phyloP scores from a whole-genome alignment of 2,888 invertebrate genomes.

The Drepanosiphum platanoidis region DNA sequence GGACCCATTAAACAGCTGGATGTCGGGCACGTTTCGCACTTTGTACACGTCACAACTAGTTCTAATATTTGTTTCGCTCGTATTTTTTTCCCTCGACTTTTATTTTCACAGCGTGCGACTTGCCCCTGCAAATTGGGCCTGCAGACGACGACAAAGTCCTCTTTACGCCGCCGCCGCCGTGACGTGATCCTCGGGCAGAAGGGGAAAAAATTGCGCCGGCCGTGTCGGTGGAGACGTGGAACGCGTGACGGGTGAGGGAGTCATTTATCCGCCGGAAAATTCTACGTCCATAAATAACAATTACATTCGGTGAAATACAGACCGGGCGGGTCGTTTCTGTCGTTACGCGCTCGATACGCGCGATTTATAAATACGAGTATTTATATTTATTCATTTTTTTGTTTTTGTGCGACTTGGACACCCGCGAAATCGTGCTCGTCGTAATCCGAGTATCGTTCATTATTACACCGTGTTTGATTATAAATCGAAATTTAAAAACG shows the following conservation, averaged over 20 bases:
- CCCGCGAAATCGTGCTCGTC: too few relatives aligned
- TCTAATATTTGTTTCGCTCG: slow-evolving; percentile 40
- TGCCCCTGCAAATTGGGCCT: slow-evolving; percentile 17
- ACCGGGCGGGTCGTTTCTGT: neutral
- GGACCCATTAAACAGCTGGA: slow-evolving; percentile 49
- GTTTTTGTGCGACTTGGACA: too few relatives aligned
- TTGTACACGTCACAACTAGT: slow-evolving; percentile 51
- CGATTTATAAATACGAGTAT: too few relatives aligned
- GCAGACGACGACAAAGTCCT: slow-evolving; percentile 15
- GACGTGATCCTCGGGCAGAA: neutral
- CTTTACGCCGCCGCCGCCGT: neutral
- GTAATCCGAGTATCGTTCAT: too few relatives aligned
- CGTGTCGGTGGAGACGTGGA: too few relatives aligned
- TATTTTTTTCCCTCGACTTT: slow-evolving; percentile 7
- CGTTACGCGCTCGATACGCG: too few relatives aligned
- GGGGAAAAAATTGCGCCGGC: too few relatives aligned
- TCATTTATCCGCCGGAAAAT: neutral
- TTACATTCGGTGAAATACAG: neutral
- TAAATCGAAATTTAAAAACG: too few relatives aligned
- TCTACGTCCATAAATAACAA: neutral
- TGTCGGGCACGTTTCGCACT: slow-evolving; percentile 31
- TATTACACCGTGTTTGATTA: too few relatives aligned
- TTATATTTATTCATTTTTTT: too few relatives aligned
- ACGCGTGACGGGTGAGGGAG: too few relatives aligned
- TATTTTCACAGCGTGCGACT: slow-evolving; percentile 4